phyloP scores from a whole-genome alignment of 37 sponge, comb jelly and placozoan genomes.

The Halichondria panicea region DNA sequence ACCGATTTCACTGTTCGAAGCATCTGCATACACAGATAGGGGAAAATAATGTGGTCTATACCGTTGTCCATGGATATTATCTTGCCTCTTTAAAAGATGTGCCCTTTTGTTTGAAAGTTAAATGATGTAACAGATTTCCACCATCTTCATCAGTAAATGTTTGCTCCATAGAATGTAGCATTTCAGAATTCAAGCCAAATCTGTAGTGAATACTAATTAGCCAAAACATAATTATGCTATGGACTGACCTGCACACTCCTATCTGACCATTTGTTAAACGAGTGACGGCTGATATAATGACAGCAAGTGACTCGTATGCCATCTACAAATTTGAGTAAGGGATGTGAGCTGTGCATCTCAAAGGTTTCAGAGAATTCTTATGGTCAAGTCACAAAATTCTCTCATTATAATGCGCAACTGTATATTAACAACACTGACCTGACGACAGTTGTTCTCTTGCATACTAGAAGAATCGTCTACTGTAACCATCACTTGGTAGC shows the following conservation, averaged over 20 bases:
- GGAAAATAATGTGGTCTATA: too few relatives aligned
- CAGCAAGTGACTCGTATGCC: conserved; percentile 91
- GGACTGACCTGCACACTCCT: conserved; percentile 77
- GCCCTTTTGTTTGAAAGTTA: conserved; percentile 71
- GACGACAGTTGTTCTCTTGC: conserved; percentile 70
- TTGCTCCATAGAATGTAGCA: conserved; percentile 74
- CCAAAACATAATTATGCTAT: too few relatives aligned
- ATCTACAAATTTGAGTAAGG: conserved; percentile 84
- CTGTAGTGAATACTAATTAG: conserved; percentile 28
- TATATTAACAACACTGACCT: too few relatives aligned
- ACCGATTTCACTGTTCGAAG: too few relatives aligned
- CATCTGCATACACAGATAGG: too few relatives aligned
- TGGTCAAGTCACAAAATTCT: too few relatives aligned
- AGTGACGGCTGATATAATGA: conserved; percentile 82
- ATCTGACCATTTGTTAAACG: conserved; percentile 86
- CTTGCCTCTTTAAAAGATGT: conserved; percentile 86
- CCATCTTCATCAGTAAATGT: conserved; percentile 73
- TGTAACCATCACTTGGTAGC: conserved; percentile 92
- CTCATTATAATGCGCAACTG: too few relatives aligned
- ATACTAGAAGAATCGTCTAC: conserved; percentile 95
- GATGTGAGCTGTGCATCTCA: too few relatives aligned
- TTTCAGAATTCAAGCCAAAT: conserved; percentile 69
- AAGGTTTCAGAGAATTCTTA: too few relatives aligned
- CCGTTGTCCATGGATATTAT: background rate
- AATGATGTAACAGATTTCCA: conserved; percentile 58